Percentiles rank a stretch among this genome's conserved stretches.
Evolutionary conservation across 2,113 vertebrate species (phyloP).

Genomic region (Epinephelus cyanopodus): DNA sequence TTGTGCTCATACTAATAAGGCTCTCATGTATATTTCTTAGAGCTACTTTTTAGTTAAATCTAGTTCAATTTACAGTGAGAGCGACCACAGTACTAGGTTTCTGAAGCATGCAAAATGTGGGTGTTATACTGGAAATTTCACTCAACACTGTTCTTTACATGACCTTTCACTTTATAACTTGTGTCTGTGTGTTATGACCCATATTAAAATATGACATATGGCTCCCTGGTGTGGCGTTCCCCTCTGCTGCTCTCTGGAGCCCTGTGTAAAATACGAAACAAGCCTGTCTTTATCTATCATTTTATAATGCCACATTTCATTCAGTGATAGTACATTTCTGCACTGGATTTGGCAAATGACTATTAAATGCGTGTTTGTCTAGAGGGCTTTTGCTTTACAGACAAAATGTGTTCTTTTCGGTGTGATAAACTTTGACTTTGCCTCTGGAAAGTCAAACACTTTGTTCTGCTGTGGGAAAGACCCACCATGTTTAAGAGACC

Average conservation of each 20-base stretch:
- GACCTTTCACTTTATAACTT: conserved; percentile 53
- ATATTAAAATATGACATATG: conserved; percentile 56
- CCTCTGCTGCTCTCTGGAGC: conserved; percentile 33
- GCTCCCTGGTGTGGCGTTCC: conserved; percentile 38
- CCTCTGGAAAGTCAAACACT: conserved; percentile 22
- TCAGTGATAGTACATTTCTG: conserved; percentile 11
- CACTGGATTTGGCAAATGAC: conserved; percentile 23
- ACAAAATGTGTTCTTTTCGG: conserved; percentile 14
- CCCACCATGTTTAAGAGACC: neutral
- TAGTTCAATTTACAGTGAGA: neutral
- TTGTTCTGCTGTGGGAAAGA: conserved; percentile 24
- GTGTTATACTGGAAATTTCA: conserved; percentile 35
- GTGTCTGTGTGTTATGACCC: conserved; percentile 60
- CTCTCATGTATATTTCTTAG: neutral
- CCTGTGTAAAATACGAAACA: conserved; percentile 22
- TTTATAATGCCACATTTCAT: conserved; percentile 27
- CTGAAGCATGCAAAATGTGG: neutral
- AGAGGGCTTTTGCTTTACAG: conserved; percentile 12
- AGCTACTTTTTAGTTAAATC: neutral
- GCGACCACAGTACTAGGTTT: neutral
- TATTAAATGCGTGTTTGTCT: conserved; percentile 31
- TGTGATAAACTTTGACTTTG: conserved; percentile 52
- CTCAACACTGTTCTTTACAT: conserved; percentile 16
- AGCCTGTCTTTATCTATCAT: conserved; percentile 46
- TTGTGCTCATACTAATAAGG: neutral